Evolutionary conservation across 2,888 invertebrate species (phyloP), one percentile per base, ranked within the genome.

Genomic region (Patella caerulea): DNA sequence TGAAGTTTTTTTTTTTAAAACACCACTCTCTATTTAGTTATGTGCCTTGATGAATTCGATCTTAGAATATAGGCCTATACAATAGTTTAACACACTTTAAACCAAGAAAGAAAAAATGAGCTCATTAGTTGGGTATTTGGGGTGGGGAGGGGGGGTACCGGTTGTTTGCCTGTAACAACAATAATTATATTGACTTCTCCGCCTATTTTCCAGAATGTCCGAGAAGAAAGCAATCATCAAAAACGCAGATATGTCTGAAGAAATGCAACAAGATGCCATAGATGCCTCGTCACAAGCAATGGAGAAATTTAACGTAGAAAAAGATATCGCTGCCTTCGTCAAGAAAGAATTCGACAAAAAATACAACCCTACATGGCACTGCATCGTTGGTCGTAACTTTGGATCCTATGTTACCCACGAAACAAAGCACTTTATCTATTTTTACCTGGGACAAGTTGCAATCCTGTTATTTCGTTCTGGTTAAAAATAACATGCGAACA

Each of bases 331-430:
- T 24, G 99, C 99, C 78, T 99, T 95, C 93, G 98, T 99, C 92
- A 99, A 99, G 94, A 99, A 99, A 93, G 99, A 99, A 92, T 99
- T 99, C 92, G 98, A 99, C 94, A 98, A 98, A 94, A 99, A 99
- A 93, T 99, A 98, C 94, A 98, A 98, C 93, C 98, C 98, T 78
- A 99, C 99, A 91, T 98, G 98, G 98, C 98, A 98, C 80, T 98
- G 98, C 94, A 98, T 99, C 92, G 98, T 99, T 84, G 99, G 99
- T 82, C 95, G 98, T 90, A 99, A 99, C 93, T 99, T 98, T 92
- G 98, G 99, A 89, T 97, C 97, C 89, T 89, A 88, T 78, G 88
- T 98, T 12, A 88, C 89, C 11, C 88, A 89, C 45, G 98, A 99
- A 94, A 98, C 98, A 83, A 97, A 98, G 93, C 98, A 99, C 93